Conservation (phyloP, 2,888 invertebrate genomes). For the Smittia aterrima region DNA sequence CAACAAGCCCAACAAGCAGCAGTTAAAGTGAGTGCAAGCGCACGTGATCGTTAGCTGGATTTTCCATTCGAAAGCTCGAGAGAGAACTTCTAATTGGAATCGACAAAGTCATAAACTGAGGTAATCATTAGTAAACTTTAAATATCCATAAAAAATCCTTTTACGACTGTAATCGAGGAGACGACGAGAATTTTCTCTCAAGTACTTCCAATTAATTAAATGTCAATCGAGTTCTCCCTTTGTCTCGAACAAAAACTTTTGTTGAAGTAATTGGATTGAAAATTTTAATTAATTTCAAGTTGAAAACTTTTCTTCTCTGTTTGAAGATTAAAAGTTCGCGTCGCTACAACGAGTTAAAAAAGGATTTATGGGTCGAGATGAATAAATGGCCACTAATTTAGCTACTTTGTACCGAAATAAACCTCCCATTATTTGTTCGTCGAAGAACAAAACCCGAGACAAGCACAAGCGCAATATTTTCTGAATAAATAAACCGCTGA, state of each 20-base stretch:
- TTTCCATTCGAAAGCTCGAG: too few species aligned
- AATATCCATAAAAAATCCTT: too few species aligned
- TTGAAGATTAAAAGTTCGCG: too few species aligned
- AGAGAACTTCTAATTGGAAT: too few species aligned
- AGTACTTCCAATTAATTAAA: slow-evolving; percentile 38
- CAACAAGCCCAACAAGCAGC: too few species aligned
- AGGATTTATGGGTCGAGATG: slow-evolving; percentile 7
- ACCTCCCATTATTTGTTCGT: slow-evolving; percentile 31
- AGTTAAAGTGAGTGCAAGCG: too few species aligned
- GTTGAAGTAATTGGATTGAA: background rate
- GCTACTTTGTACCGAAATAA: slow-evolving; percentile 34
- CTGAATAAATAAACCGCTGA: slow-evolving; percentile 40
- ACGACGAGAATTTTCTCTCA: background rate
- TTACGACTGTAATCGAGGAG: too few species aligned
- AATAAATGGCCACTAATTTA: slow-evolving; percentile 20
- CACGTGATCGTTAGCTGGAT: too few species aligned
- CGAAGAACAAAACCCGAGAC: background rate
- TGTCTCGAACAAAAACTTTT: background rate
- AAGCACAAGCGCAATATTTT: slow-evolving; percentile 11
- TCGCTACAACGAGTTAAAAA: background rate
- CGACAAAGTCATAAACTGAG: too few species aligned
- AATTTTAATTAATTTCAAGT: background rate
- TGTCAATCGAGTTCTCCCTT: slow-evolving; percentile 29
- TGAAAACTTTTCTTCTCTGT: too few species aligned
- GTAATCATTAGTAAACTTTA: too few species aligned